phyloP scores from a whole-genome alignment of 2,797 vertebrate genomes.

The Leptodactylus fallax region DNA sequence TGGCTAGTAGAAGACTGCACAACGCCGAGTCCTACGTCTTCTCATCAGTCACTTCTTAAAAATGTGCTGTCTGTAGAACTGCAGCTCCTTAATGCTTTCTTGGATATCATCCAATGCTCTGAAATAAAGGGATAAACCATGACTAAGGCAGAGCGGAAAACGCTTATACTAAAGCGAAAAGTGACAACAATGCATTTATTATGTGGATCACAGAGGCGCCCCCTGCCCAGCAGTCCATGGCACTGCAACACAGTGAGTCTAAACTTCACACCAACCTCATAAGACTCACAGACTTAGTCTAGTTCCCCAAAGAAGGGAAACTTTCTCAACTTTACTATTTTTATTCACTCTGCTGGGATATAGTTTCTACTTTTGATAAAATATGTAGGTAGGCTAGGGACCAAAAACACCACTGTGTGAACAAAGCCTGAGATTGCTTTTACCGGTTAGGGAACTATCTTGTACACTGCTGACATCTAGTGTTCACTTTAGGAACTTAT shows the following conservation, averaged over 20 bases:
- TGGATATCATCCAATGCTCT: slow-evolving; percentile 94
- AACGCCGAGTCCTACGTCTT: slow-evolving; percentile 73
- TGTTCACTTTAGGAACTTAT: background rate
- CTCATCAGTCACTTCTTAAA: slow-evolving; percentile 84
- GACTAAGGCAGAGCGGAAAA: too few relatives aligned
- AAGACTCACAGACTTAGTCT: background rate
- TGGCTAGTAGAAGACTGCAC: too few relatives aligned
- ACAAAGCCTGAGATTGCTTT: background rate
- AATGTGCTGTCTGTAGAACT: slow-evolving; percentile 88
- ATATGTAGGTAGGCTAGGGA: background rate
- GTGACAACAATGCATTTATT: too few relatives aligned
- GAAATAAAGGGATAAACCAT: slow-evolving; percentile 64
- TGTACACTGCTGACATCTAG: background rate
- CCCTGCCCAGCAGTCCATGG: too few relatives aligned
- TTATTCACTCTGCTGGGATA: background rate
- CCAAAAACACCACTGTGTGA: background rate
- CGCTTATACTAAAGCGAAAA: too few relatives aligned
- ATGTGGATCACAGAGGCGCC: too few relatives aligned
- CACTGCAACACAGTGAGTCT: too few relatives aligned
- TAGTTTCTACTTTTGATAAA: background rate
- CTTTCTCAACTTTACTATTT: background rate
- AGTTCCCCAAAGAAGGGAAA: background rate
- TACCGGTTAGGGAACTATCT: background rate
- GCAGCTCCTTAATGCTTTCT: slow-evolving; percentile 95
- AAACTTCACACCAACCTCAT: background rate